Percentiles rank a stretch among this genome's conserved stretches.
These are phyloP conservation scores for Diogma glabrata DNA, from an alignment of 2,888 invertebrate species.

Conservation along the genomic window DNA sequence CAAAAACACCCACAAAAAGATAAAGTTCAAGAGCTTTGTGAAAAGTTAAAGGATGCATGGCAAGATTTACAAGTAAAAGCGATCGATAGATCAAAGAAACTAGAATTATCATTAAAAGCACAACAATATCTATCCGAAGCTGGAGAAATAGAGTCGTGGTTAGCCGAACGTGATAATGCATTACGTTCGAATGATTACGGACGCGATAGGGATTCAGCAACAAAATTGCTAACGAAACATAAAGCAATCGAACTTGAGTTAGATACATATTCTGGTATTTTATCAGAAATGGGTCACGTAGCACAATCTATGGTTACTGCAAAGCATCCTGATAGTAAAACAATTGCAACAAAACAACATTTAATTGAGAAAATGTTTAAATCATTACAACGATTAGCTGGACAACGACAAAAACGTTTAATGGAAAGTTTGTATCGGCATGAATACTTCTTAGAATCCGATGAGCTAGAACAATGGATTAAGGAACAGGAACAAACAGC, in stretches of 20 bases:
- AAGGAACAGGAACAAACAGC: constrained; percentile 81
- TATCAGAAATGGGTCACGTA: constrained; percentile 84
- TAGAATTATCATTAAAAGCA: constrained; percentile 77
- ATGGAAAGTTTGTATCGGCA: constrained; percentile 87
- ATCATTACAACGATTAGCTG: constrained; percentile 68
- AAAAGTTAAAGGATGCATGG: constrained; percentile 62
- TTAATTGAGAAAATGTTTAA: constrained; percentile 66
- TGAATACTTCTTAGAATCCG: constrained; percentile 82
- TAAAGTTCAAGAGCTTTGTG: constrained; percentile 64
- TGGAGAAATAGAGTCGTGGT: constrained; percentile 85
- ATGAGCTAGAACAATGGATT: constrained; percentile 86
- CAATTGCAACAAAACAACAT: constrained; percentile 64
- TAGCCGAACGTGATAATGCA: constrained; percentile 74
- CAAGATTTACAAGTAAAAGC: constrained; percentile 57
- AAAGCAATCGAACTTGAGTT: constrained; percentile 87
- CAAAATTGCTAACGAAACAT: constrained; percentile 87
- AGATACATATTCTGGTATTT: constrained; percentile 83
- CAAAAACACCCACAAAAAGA: constrained; percentile 69
- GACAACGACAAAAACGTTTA: constrained; percentile 66
- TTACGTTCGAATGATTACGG: constrained; percentile 77
- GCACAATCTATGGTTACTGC: constrained; percentile 69
- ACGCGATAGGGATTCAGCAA: constrained; percentile 80
- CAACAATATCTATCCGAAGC: constrained; percentile 90
- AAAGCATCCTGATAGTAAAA: constrained; percentile 73
- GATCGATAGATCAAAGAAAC: constrained; percentile 56